Evolutionary conservation across 2,888 invertebrate genomes (phyloP), one percentile per base, ranked within the genome.

Genomic region (Liodrosophila aerea): DNA sequence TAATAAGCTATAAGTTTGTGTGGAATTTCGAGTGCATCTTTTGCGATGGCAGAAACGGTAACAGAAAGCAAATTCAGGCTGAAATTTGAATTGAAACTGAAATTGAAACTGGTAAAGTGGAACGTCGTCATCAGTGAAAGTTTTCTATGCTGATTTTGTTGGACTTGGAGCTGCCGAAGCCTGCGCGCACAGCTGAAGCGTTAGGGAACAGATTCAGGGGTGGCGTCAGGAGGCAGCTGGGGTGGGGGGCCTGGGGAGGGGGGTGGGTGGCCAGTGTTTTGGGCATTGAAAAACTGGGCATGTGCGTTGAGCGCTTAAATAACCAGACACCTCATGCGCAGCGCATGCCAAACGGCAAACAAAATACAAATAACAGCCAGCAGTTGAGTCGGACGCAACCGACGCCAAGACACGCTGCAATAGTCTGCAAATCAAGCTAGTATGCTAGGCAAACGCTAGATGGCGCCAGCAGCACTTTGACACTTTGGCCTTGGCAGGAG

Each of bases 101-200:
- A 59, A 58, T 33, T 34, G 49, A 45, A 60, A 58, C 65, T 30
- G 60, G 37, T 40, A 54, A 57, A 53, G 34, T 65, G 71, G 52
- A 70, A 51, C 71, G 59, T 59, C 54, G 69, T 37, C 43, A 40
- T 46, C 51, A 82, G 78, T 76, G 78, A 78, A 78, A 78, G 78
- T 82, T 82, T 81, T 78, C 77, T 78, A 78, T 77, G 69, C 75
- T 74, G 73, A 67, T 71, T 67, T 58, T 50, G 9, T 53, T 56
- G 13, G 15, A 27, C 12, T 15, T n/a, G 27, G 8, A 47, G 60
- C 34, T 60, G 44, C 7, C 29, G 33, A 33, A 40, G 63, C 22
- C 22, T 22, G 22, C 22, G 22, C 22, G 5, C 22, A 22, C 9
- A n/a, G 9, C n/a, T 30, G 22, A 2, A 22, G 22, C 22, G 22